Evolutionary conservation across 1,140 invertebrate species (phyloP).

Genomic region (Doryteuthis pealeii): DNA sequence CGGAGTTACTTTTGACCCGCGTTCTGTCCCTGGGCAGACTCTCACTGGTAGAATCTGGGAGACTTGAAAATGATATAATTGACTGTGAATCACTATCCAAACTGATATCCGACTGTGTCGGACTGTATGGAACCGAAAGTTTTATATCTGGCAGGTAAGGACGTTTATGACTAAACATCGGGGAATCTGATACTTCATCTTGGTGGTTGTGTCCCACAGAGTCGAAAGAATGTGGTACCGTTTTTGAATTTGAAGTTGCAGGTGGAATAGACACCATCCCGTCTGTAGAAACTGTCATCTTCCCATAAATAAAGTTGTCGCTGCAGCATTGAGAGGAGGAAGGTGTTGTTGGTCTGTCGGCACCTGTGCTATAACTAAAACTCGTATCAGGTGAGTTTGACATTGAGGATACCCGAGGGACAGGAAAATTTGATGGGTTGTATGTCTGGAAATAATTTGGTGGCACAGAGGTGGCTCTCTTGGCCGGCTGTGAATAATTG

Average conservation of each 20-base stretch:
- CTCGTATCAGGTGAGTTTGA: not conserved
- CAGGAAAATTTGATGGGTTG: not conserved
- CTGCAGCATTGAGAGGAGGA: too few relatives aligned
- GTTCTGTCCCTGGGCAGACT: too few relatives aligned
- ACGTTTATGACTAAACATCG: not conserved
- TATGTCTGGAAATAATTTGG: not conserved
- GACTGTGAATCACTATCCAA: not conserved
- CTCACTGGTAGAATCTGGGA: not conserved
- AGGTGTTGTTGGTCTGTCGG: too few relatives aligned
- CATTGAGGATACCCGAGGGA: not conserved
- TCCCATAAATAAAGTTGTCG: not conserved
- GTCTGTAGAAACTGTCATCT: not conserved
- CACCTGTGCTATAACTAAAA: not conserved
- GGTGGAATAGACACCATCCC: not conserved
- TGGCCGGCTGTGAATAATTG: not conserved
- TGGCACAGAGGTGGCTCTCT: not conserved
- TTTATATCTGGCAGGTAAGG: not conserved
- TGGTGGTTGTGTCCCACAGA: too few relatives aligned
- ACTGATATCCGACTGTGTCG: not conserved
- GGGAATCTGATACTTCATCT: not conserved
- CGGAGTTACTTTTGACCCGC: too few relatives aligned
- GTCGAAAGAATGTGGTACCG: too few relatives aligned
- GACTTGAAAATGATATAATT: not conserved
- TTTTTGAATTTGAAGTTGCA: too few relatives aligned
- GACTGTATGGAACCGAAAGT: not conserved